These are phyloP conservation scores for Neocrepidodera transversa DNA, from an alignment of 2,888 invertebrate species.

Conservation along the genomic window DNA sequence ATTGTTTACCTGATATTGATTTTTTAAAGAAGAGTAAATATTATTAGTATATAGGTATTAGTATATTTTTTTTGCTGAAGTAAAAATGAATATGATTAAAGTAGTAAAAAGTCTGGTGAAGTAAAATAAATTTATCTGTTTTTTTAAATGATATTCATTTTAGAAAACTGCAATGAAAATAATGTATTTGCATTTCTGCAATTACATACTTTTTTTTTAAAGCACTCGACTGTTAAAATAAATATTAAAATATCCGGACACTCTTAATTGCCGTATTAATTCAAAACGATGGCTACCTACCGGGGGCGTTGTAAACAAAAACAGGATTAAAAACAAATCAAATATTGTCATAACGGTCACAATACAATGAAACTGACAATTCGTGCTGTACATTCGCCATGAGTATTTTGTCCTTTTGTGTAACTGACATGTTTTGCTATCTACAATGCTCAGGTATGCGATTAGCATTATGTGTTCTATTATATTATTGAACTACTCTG, in stretches of 20 bases:
- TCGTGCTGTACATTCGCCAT: conserved; percentile 35
- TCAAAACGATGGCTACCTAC: background rate
- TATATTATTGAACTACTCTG: conserved; percentile 42
- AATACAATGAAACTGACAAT: conserved; percentile 44
- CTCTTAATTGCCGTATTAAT: background rate
- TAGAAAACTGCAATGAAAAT: background rate
- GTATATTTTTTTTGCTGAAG: no score
- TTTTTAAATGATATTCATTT: no score
- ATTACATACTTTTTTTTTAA: background rate
- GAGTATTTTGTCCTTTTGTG: conserved; percentile 44
- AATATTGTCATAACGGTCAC: conserved; percentile 50
- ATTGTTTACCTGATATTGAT: no score
- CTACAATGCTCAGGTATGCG: conserved; percentile 44
- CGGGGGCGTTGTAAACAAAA: conserved; percentile 45
- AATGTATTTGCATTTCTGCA: background rate
- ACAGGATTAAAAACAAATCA: conserved; percentile 52
- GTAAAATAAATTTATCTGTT: no score
- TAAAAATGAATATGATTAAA: no score
- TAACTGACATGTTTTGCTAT: conserved; percentile 42
- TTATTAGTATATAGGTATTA: no score
- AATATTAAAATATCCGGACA: background rate
- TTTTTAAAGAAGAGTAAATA: no score
- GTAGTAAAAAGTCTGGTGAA: no score
- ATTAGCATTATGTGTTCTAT: conserved; percentile 42
- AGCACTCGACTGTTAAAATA: background rate